Percentiles rank a stretch among this genome's conserved stretches.
These are phyloP conservation scores for Phalera bucephala DNA, from an alignment of 2,888 invertebrate genomes.

Conservation along the genomic window DNA sequence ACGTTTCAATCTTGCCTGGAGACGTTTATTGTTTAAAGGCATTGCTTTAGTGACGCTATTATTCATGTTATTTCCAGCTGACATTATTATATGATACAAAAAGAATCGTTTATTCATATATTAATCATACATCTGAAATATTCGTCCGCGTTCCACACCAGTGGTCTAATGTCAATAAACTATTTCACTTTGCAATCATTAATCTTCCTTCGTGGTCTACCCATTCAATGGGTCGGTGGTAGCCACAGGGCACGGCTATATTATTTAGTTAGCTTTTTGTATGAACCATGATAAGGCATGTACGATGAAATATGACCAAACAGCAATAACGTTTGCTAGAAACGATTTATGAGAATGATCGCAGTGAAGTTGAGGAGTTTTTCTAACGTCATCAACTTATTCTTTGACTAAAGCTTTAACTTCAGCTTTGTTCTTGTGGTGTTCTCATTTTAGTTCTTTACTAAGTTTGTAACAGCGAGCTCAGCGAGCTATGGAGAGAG, in stretches of 20 bases:
- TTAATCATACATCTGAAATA: slow-evolving; percentile 3
- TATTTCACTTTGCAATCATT: slow-evolving; percentile 49
- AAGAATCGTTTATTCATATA: neutral
- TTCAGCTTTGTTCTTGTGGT: neutral
- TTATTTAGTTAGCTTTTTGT: slow-evolving; percentile 46
- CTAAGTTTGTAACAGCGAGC: too few species aligned
- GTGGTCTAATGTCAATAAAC: slow-evolving; percentile 34
- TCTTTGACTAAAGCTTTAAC: slow-evolving; percentile 5
- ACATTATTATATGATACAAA: neutral
- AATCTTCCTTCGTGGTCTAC: slow-evolving; percentile 53
- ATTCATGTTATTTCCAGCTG: neutral
- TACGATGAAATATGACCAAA: slow-evolving; percentile 30
- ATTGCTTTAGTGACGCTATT: too few species aligned
- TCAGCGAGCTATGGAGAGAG: too few species aligned
- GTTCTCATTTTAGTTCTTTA: too few species aligned
- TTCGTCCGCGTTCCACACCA: slow-evolving; percentile 2
- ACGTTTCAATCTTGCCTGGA: too few species aligned
- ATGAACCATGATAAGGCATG: slow-evolving; percentile 33
- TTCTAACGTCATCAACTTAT: slow-evolving; percentile 16
- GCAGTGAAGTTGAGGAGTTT: slow-evolving; percentile 14
- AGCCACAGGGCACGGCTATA: slow-evolving; percentile 40
- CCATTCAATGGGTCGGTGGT: slow-evolving; percentile 57
- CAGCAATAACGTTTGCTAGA: neutral
- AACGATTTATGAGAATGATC: slow-evolving; percentile 21
- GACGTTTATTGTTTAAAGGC: too few species aligned